phyloP scores from a whole-genome alignment of 2,888 invertebrate species.

The Erynnis tages region DNA sequence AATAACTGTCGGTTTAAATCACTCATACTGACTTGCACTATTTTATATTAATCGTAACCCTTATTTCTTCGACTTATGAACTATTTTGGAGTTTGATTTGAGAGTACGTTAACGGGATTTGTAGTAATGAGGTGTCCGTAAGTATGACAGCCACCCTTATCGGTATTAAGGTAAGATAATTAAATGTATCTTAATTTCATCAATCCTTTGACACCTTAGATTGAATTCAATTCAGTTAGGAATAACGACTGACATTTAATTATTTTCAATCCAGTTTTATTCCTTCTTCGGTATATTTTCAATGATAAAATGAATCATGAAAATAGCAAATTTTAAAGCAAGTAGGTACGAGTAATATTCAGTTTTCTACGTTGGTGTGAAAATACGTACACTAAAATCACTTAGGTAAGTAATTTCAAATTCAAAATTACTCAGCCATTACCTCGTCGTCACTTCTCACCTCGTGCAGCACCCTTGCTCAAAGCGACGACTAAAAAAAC shows the following conservation, averaged over 20 bases:
- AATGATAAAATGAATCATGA: too few relatives aligned
- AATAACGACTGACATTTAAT: too few relatives aligned
- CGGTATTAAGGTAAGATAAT: background rate
- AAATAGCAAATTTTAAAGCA: too few relatives aligned
- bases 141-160: conserved; percentile 7
- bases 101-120: conserved; percentile 28
- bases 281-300: too few relatives aligned
- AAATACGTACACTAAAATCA: background rate
- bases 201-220: too few relatives aligned
- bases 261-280: too few relatives aligned
- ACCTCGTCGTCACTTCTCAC: conserved; percentile 37
- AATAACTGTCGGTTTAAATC: conserved; percentile 50
- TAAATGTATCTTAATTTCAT: too few relatives aligned
- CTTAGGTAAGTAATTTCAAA: background rate
- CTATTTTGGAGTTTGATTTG: background rate
- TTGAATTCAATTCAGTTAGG: too few relatives aligned
- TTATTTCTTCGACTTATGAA: conserved; percentile 1
- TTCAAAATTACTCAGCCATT: conserved; percentile 31
- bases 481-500: conserved; percentile 42
- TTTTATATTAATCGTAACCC: background rate
- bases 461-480: conserved; percentile 21
- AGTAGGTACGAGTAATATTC: too few relatives aligned
- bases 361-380: background rate
- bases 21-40: conserved; percentile 36
- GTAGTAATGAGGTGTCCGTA: conserved; percentile 33